phyloP scores from a whole-genome alignment of 2,888 invertebrate species.

The Pristionchus mayeri region DNA sequence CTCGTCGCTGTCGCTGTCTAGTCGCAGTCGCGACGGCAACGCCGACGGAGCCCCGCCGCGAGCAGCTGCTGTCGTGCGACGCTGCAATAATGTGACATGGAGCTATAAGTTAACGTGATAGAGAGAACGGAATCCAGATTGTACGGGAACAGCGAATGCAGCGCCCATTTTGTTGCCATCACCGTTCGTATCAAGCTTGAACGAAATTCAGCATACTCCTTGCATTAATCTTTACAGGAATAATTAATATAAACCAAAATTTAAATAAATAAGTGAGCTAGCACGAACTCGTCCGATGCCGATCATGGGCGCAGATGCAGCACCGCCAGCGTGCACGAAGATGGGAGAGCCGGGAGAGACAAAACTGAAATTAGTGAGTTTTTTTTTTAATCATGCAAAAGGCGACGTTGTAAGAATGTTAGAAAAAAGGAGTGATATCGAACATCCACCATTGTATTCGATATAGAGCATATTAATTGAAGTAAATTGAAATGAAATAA shows the following conservation, averaged over 20 bases:
- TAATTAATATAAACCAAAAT: no score
- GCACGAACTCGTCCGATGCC: not conserved
- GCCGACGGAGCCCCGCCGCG: not conserved
- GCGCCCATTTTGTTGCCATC: no score
- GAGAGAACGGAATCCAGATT: no score
- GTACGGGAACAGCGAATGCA: no score
- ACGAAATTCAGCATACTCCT: no score
- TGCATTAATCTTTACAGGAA: no score
- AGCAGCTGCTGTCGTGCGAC: not conserved
- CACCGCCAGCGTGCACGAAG: constrained; percentile 22
- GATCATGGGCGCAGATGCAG: not conserved
- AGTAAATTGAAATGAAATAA: not conserved
- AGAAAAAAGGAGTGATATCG: not conserved
- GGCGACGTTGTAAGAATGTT: not conserved
- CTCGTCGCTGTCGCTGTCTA: constrained; percentile 24
- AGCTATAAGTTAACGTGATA: no score
- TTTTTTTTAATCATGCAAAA: not conserved
- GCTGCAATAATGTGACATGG: not conserved
- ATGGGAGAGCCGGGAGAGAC: not conserved
- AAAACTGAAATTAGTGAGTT: not conserved
- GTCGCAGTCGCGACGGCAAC: not conserved
- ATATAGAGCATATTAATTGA: no score
- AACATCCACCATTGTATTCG: no score
- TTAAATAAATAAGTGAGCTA: no score
- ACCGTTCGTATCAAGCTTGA: no score